Base-by-base conservation (phyloP, 2,113 vertebrate species). In the Alaudala cheleensis region DNA sequence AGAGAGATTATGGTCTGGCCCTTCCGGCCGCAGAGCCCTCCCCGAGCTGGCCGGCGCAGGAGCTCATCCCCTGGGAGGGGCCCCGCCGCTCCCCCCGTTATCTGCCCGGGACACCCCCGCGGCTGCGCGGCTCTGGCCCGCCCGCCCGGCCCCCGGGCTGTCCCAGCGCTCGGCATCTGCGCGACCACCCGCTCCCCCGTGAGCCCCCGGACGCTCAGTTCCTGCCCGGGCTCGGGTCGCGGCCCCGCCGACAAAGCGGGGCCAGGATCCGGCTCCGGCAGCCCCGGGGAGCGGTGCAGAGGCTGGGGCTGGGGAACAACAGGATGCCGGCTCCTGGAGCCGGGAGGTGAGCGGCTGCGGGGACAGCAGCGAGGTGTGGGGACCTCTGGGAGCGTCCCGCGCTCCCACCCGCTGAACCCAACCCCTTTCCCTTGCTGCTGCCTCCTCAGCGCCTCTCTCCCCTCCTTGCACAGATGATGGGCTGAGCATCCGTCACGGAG, bases 11-110 rank as follows among this genome's bases (percentile, higher is more conserved):
- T 90, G 90, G 86, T 89, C 78, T 93, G 86, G 64, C 81, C 81
- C 61, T 97, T 95, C 93, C 92, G 91, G 88, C 88, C 15, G n/a
- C 90, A 85, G 79, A 89, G 73, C 81, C 92, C 91, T 95, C 93
- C 93, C 90, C 34, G 3, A 33, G 64, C 88, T 13, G 58, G 71
- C 87, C 89, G 8, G 69, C 76, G 39, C 81, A 26, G 53, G 39
- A 94, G 81, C 65, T 91, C 88, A 47, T 94, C 80, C 79, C 84
- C 53, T 47, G 90, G 86, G 94, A 91, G 97, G 94, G 94, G 86
- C 90, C 47, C 81, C 20, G 85, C 90, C n/a, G 88, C 82, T 71
- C 15, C 74, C 70, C 50, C 73, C 37, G 2, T 26, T 84, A 61
- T 81, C 56, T 25, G 57, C 54, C 31, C 44, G 1, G 66, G 90